phyloP scores from a whole-genome alignment of 2,888 invertebrate species.

The Drosophila pullipes region DNA sequence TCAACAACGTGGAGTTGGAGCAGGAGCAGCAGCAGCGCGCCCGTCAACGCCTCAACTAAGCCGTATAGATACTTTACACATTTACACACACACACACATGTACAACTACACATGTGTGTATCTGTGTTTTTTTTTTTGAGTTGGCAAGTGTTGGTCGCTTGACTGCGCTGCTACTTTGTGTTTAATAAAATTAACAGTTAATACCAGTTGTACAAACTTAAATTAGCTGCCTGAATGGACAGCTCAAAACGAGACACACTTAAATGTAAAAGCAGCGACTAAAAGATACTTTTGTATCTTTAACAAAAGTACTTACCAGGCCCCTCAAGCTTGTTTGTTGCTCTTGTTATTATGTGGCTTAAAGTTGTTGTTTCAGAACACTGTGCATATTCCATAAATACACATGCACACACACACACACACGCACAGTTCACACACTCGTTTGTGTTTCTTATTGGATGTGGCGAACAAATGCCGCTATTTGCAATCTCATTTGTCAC shows the following conservation, averaged over 20 bases:
- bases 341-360: conserved; percentile 6
- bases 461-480: conserved; percentile 44
- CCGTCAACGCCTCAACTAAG: conserved; percentile 67
- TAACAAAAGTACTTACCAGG: conserved; percentile 38
- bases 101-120: background rate
- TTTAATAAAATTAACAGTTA: conserved; percentile 79
- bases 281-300: conserved; percentile 18
- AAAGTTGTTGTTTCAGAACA: conserved; percentile 24
- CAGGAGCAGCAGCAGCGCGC: conserved; percentile 60
- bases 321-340: conserved; percentile 23
- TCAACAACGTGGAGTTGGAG: conserved; percentile 73
- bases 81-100: conserved; percentile 24
- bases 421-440: conserved; percentile 20
- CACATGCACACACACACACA: conserved; percentile 29
- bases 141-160: conserved; percentile 60
- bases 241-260: conserved; percentile 12
- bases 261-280: conserved; percentile 3
- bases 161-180: conserved; percentile 44
- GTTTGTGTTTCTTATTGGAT: conserved; percentile 47
- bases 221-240: conserved; percentile 59
- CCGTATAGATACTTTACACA: conserved; percentile 45
- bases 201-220: conserved; percentile 73
- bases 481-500: conserved; percentile 65
- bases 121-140: conserved; percentile 27
- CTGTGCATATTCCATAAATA: conserved; percentile 61